Conservation (phyloP, 2,797 vertebrate genomes). For the Malurus splendens region DNA sequence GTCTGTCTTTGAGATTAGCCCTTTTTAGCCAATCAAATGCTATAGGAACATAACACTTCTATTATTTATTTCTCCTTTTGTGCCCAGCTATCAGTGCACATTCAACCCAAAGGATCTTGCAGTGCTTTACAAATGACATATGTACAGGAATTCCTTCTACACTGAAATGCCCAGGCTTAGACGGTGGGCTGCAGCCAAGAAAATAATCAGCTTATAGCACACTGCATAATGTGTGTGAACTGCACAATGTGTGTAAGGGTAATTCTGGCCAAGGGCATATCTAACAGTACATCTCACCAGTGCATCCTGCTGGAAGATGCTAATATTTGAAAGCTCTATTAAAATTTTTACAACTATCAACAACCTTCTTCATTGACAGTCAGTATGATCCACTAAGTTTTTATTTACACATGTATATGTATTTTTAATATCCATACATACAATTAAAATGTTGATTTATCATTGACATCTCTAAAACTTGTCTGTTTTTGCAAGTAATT, state of each 20-base stretch:
- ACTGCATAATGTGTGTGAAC: neutral
- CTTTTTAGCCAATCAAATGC: neutral
- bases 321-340: neutral
- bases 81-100: neutral
- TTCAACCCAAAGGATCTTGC: neutral
- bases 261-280: slow-evolving; percentile 19
- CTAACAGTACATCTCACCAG: neutral
- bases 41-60: neutral
- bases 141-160: slow-evolving; percentile 14
- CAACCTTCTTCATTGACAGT: neutral
- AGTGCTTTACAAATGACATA: neutral
- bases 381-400: neutral
- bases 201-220: slow-evolving; percentile 27
- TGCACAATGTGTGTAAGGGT: neutral
- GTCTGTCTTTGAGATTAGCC: neutral
- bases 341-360: neutral
- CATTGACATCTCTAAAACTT: neutral
- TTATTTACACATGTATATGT: neutral
- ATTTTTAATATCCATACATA: neutral
- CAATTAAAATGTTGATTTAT: neutral
- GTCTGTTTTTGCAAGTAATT: neutral
- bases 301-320: neutral
- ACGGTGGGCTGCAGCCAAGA: slow-evolving; percentile 8
- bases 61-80: neutral
- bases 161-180: neutral